Base-by-base conservation (phyloP, 2,888 invertebrate species). In the Cantharis rufa region DNA sequence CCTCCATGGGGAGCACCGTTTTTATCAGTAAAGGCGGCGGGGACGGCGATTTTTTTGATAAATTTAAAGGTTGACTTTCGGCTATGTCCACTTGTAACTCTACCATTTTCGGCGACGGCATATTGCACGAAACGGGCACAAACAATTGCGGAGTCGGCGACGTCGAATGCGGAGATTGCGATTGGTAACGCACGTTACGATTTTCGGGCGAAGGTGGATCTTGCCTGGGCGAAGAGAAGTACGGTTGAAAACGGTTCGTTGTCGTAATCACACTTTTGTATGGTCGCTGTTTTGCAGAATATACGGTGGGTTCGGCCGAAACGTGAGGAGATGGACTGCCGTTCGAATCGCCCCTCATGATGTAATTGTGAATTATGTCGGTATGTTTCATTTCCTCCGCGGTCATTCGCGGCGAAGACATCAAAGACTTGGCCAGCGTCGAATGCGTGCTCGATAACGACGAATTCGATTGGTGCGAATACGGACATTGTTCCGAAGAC, bases 351-450 rank as follows among this genome's bases (percentile, higher is more conserved):
- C 92, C 93, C 78, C 95, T 92, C 93, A 96, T 95, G 88, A 97
- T 95, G 88, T 95, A 96, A 87, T 94, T 96, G 89, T 96, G 96
- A 86, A 97, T 96, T 85, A 96, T 94, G 88, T 97, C 97, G 48
- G 96, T 95, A 85, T 96, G 93, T 88, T 96, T 96, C 89, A 96
- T 92, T 89, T 96, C 96, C 88, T 97, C 97, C 71, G 96, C 95
- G 64, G 96, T 96, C 95, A 96, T 96, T 83, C 96, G 92, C 9
- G 97, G 96, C n/a, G 96, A 96, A 86, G 96, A 96, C 94, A 96
- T 96, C 80, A 97, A 89, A 77, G 96, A 95, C 87, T 95, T 95
- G 82, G 97, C 96, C 81, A 97, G 89, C 84, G 96, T 97, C 62
- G 96, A 96, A 89, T 96, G 96, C 77, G 95, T 96, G 85, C 95